Evolutionary conservation across 2,888 invertebrate species (phyloP).

Genomic region (Eupelmus urozonus): DNA sequence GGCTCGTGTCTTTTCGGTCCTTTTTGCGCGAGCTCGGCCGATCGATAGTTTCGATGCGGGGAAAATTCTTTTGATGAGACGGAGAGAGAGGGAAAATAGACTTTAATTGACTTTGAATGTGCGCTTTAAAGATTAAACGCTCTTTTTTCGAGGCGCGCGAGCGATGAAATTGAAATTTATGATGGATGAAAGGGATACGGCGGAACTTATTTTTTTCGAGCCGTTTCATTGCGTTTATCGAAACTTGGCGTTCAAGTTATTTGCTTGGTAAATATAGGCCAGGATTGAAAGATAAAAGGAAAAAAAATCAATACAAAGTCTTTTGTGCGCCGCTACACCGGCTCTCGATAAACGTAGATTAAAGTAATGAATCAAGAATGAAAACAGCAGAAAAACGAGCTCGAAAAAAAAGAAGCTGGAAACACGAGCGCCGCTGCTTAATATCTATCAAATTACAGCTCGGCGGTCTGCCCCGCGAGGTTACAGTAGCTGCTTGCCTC

Average conservation of each 20-base stretch:
- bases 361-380: neutral
- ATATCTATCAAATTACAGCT: conserved; percentile 25
- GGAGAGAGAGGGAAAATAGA: neutral
- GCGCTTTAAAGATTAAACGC: neutral
- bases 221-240: too few species aligned
- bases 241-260: too few species aligned
- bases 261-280: too few species aligned
- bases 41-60: neutral
- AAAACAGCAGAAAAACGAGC: neutral
- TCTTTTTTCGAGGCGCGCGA: neutral
- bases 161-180: neutral
- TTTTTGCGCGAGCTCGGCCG: neutral
- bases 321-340: too few species aligned
- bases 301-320: neutral
- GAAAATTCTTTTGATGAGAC: neutral
- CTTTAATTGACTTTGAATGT: conserved; percentile 18
- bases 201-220: too few species aligned
- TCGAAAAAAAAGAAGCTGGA: neutral
- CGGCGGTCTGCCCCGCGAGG: neutral
- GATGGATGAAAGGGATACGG: neutral
- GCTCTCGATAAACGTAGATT: neutral
- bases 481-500: conserved; percentile 1
- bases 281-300: neutral
- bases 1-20: neutral
- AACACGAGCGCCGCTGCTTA: conserved; percentile 1